phyloP scores from a whole-genome alignment of 2,888 invertebrate species.

The Urechis unicinctus region DNA sequence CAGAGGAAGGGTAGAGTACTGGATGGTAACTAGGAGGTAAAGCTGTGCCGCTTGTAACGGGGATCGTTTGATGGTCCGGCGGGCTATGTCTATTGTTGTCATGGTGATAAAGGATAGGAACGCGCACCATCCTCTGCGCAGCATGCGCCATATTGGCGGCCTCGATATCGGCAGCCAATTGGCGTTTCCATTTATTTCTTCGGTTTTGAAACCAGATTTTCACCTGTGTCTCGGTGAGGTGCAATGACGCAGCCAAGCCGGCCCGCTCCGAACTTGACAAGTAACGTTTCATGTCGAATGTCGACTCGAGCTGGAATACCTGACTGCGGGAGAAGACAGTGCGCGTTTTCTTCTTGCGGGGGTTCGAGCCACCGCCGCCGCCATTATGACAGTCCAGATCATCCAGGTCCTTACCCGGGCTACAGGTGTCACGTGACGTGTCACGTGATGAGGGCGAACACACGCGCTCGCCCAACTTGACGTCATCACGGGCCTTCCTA shows the following conservation, averaged over 20 bases:
- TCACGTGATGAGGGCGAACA: too few species aligned
- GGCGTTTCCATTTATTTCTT: constrained; percentile 51
- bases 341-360: too few species aligned
- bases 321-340: constrained; percentile 4
- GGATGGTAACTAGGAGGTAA: too few species aligned
- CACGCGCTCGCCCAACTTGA: too few species aligned
- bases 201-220: constrained; percentile 52
- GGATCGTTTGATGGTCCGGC: too few species aligned
- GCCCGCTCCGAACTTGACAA: constrained; percentile 50
- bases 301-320: constrained; percentile 49
- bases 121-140: neutral
- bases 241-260: constrained; percentile 44
- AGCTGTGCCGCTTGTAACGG: too few species aligned
- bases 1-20: too few species aligned
- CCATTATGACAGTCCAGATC: too few species aligned
- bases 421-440: too few species aligned
- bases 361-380: too few species aligned
- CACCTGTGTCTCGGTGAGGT: constrained; percentile 50
- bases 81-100: neutral
- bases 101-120: neutral
- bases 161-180: constrained; percentile 59
- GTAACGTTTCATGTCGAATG: constrained; percentile 50
- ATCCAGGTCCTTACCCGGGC: too few species aligned
- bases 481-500: too few species aligned
- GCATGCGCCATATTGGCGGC: constrained; percentile 4